Evolutionary conservation across 1,140 invertebrate species (phyloP).

Genomic region (Meloidogyne hapla): DNA sequence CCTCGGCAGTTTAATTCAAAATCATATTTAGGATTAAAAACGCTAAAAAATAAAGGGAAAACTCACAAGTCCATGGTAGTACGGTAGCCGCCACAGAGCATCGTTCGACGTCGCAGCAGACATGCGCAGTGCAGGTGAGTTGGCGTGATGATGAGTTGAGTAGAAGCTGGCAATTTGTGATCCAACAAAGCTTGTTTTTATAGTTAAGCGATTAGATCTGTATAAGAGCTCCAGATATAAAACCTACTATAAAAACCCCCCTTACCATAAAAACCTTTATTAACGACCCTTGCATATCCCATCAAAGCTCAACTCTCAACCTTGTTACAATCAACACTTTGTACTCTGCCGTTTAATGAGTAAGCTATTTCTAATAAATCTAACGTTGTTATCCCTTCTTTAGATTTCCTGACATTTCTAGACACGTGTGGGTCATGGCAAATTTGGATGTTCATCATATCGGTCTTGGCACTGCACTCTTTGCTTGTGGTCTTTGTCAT

Average conservation of each 20-base stretch:
- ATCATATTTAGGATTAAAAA: not conserved
- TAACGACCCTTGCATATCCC: too few species aligned
- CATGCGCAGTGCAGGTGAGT: too few species aligned
- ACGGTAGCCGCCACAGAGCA: constrained; percentile 12
- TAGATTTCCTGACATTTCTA: not conserved
- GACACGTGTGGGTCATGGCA: not conserved
- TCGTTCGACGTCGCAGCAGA: not conserved
- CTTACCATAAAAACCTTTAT: too few species aligned
- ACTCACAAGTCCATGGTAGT: constrained; percentile 20
- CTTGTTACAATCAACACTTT: too few species aligned
- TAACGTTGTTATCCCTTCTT: not conserved
- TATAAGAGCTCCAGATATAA: too few species aligned
- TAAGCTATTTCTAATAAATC: not conserved
- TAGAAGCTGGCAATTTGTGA: too few species aligned
- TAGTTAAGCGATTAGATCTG: too few species aligned
- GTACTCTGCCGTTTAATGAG: not conserved
- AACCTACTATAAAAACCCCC: too few species aligned
- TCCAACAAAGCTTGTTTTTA: too few species aligned
- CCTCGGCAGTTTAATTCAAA: constrained; percentile 33
- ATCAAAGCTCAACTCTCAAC: too few species aligned
- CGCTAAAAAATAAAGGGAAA: not conserved
- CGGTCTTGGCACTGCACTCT: not conserved
- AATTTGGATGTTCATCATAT: not conserved
- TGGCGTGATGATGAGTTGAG: too few species aligned
- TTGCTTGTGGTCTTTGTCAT: not conserved